Base-by-base conservation (phyloP, 2,888 invertebrate genomes). In the Drosophila gaucha region DNA sequence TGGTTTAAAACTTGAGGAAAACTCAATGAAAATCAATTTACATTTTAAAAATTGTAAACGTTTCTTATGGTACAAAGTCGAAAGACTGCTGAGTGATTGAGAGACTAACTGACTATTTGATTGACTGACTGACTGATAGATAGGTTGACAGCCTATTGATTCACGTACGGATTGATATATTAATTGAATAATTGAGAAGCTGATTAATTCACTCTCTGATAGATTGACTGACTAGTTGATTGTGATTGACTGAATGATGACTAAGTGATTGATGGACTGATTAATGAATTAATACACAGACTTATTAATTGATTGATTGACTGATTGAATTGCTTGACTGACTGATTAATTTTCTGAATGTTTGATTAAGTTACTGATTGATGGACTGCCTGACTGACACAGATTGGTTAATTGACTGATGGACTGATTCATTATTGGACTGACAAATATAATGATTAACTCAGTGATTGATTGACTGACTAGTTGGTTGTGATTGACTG, bases 1-100 rank as follows among this genome's bases (percentile, higher is more conserved):
- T 69, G 78, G 54, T 30, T 9, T 6, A n/a, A 57, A 3, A 9
- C 8, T 26, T 12, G 10, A 6, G 6, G 3, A 44, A 44, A 26
- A 28, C 2, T 26, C n/a, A n/a, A 14, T 31, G 31, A 31, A 31
- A 14, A 14, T 33, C 2, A 14, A 0, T 33, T 4, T 28, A n/a
- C n/a, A n/a, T n/a, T n/a, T n/a, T n/a, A n/a, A n/a, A n/a, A n/a
- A n/a, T n/a, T n/a, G n/a, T n/a, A n/a, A n/a, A n/a, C n/a, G n/a
- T n/a, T n/a, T n/a, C n/a, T 28, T 28, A 28, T 28, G 28, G 1
- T 10, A 10, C 3, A 22, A 22, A 5, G 4, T 2, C 4, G 4
- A n/a, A 10, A 12, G 5, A n/a, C n/a, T n/a, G n/a, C n/a, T 9
- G 6, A 18, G 3, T 6, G 22, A 20, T 38, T 38, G 20, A 9